Evolutionary conservation across 92 coral and sea anemone genomes (phyloP).

Genomic region (Heliopora coerulea): DNA sequence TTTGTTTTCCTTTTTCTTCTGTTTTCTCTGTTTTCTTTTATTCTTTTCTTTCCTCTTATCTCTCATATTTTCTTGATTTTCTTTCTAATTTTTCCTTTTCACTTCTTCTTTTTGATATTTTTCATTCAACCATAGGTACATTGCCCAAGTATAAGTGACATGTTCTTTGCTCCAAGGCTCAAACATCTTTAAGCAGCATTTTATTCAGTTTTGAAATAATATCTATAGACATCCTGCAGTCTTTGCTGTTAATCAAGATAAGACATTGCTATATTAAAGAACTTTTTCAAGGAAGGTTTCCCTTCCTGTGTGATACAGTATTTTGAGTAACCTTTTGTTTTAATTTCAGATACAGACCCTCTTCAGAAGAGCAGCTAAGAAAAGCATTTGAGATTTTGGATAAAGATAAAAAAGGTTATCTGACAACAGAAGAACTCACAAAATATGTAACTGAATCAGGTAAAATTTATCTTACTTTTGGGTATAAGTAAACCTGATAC

Average conservation of each 20-base stretch:
- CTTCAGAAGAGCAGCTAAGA: conserved; percentile 89
- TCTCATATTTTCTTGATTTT: not conserved
- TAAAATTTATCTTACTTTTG: not conserved
- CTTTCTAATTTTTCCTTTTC: no score
- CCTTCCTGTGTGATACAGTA: not conserved
- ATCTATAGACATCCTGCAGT: no score
- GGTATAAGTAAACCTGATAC: not conserved
- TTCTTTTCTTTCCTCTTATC: not conserved
- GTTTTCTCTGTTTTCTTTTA: not conserved
- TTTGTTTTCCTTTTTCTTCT: no score
- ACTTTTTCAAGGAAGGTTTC: no score
- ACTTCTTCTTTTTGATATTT: no score
- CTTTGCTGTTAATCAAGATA: no score
- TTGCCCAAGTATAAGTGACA: no score
- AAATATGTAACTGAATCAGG: conserved; percentile 96
- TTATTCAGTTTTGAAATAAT: no score
- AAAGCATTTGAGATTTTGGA: conserved; percentile 99
- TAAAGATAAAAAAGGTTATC: conserved; percentile 86
- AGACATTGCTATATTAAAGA: no score
- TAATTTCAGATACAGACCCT: conserved; percentile 71
- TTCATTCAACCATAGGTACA: no score
- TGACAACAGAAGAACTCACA: conserved; percentile 92
- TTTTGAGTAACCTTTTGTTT: not conserved
- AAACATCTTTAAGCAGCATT: no score
- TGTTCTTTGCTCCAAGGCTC: no score